These are phyloP conservation scores for Drosophila equinoxialis DNA, from an alignment of 1,140 invertebrate genomes.

Conservation along the genomic window DNA sequence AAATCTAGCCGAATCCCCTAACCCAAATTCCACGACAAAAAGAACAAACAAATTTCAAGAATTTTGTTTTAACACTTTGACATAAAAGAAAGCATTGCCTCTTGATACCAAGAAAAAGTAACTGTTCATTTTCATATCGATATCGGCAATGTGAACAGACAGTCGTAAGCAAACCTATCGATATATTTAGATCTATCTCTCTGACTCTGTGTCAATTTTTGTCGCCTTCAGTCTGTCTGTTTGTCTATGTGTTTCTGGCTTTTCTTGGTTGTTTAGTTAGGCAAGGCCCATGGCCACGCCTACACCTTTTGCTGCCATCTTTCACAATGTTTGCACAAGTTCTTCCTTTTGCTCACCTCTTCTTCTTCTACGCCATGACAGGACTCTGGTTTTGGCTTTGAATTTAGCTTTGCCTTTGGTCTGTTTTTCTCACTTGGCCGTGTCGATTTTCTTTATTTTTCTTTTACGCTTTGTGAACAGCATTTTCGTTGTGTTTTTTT, in stretches of 20 bases:
- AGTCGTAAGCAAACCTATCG: neutral
- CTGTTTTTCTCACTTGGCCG: constrained; percentile 15
- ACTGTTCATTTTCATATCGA: constrained; percentile 41
- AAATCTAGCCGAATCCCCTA: too few relatives aligned
- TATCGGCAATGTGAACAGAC: constrained; percentile 21
- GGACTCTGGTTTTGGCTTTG: constrained; percentile 18
- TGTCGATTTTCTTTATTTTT: constrained; percentile 25
- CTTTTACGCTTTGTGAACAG: constrained; percentile 47
- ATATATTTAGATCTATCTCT: constrained; percentile 11
- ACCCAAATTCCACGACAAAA: constrained; percentile 11
- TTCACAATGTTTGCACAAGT: constrained; percentile 17
- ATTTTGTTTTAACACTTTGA: constrained; percentile 39
- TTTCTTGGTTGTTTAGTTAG: constrained; percentile 2
- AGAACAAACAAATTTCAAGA: constrained; percentile 31
- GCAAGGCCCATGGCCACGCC: constrained; percentile 3
- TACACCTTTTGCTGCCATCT: neutral
- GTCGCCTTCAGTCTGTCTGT: too few relatives aligned
- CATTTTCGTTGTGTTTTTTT: constrained; percentile 45
- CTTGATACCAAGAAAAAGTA: constrained; percentile 8
- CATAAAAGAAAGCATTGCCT: neutral
- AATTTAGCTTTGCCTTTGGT: constrained; percentile 28
- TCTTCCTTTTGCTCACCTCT: too few relatives aligned
- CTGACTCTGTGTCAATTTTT: too few relatives aligned
- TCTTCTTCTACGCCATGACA: neutral
- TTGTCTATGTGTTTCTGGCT: neutral